phyloP scores from a whole-genome alignment of 2,888 invertebrate species.

The Dicyrtoma fusca region DNA sequence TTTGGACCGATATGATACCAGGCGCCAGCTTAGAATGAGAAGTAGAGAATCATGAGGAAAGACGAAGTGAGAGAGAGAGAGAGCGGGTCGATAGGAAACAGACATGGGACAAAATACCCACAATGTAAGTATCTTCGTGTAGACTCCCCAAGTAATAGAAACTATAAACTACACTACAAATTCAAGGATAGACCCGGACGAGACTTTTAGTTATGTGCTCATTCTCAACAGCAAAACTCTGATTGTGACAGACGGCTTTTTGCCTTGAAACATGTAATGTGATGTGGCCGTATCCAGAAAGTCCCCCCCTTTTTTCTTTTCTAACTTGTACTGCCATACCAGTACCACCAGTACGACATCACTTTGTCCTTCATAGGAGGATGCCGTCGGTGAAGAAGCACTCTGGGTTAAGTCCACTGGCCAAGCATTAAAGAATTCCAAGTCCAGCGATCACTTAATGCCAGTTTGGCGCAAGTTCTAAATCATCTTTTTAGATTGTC shows the following conservation, averaged over 20 bases:
- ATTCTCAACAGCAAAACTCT: constrained; percentile 26
- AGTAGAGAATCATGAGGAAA: neutral
- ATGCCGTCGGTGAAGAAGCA: too few relatives aligned
- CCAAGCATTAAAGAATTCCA: too few relatives aligned
- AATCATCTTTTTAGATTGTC: too few relatives aligned
- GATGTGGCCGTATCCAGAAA: constrained; percentile 15
- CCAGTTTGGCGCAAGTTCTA: too few relatives aligned
- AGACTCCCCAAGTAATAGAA: neutral
- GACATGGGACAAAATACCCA: constrained; percentile 22
- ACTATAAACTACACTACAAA: neutral
- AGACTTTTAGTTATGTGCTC: neutral
- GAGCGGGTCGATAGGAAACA: constrained; percentile 38
- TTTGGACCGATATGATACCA: too few relatives aligned
- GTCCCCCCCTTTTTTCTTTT: neutral
- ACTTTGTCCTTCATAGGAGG: too few relatives aligned
- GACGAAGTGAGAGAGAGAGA: constrained; percentile 10
- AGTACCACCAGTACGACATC: too few relatives aligned
- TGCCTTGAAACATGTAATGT: constrained; percentile 22
- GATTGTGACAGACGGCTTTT: constrained; percentile 44
- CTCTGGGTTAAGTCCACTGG: too few relatives aligned
- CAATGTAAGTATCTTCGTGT: neutral
- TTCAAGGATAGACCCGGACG: too few relatives aligned
- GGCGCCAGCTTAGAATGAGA: too few relatives aligned
- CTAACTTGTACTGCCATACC: too few relatives aligned
- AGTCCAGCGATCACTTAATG: too few relatives aligned